A percentile compares a stretch with the other conserved stretches of the same genome.
These are phyloP conservation scores for Diplodus puntazzo DNA, from an alignment of 2,797 vertebrate species.

Conservation along the genomic window DNA sequence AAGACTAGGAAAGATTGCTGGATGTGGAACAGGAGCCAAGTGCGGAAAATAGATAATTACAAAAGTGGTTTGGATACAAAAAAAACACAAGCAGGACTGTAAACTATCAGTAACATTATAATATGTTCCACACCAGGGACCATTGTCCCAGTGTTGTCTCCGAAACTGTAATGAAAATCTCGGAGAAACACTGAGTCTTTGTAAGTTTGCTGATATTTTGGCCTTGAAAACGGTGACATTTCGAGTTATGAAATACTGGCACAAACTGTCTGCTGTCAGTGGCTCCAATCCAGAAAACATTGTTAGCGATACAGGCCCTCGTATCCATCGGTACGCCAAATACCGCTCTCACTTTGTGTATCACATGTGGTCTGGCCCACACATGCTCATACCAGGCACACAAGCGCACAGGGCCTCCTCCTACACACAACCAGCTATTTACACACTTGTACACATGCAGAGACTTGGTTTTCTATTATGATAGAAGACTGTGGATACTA, in stretches of 20 bases:
- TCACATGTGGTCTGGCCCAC: slow-evolving; percentile 79
- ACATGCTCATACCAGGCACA: slow-evolving; percentile 67
- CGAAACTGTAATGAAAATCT: slow-evolving; percentile 20
- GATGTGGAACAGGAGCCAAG: background rate
- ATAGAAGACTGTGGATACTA: slow-evolving; percentile 30
- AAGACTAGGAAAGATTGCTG: background rate
- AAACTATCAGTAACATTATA: slow-evolving; percentile 3
- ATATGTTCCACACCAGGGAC: slow-evolving; percentile 5
- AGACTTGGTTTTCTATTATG: slow-evolving; percentile 22
- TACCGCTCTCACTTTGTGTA: slow-evolving; percentile 68
- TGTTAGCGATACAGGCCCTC: slow-evolving; percentile 64
- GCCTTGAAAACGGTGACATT: slow-evolving; percentile 68
- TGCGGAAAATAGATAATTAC: background rate
- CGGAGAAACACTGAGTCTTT: slow-evolving; percentile 29
- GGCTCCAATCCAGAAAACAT: slow-evolving; percentile 64
- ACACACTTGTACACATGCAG: slow-evolving; percentile 47
- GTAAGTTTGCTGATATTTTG: slow-evolving; percentile 63
- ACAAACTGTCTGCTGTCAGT: slow-evolving; percentile 75
- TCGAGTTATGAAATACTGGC: slow-evolving; percentile 72
- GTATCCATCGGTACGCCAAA: slow-evolving; percentile 58
- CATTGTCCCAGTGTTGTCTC: slow-evolving; percentile 7
- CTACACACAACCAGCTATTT: slow-evolving; percentile 64
- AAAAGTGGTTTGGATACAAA: background rate
- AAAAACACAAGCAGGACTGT: background rate
- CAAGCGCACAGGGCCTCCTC: slow-evolving; percentile 66